Percentiles rank a stretch among this genome's conserved stretches.
Conservation (phyloP, 2,113 vertebrate genomes). For the Gopherus evgoodei region DNA sequence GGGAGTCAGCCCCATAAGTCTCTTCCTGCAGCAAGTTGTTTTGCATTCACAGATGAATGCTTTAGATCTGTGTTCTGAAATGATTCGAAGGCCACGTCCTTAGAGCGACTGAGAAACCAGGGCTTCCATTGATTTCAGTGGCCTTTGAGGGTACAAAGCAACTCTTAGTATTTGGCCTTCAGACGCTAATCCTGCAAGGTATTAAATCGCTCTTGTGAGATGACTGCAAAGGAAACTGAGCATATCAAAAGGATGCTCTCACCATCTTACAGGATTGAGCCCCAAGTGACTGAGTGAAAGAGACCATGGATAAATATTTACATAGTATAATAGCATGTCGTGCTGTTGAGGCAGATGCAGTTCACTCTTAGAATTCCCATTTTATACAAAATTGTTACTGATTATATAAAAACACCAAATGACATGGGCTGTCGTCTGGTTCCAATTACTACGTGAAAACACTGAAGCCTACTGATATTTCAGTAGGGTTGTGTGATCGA, state of each 20-base stretch:
- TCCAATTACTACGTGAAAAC: conserved; percentile 66
- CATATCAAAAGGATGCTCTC: neutral
- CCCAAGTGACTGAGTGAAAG: conserved; percentile 53
- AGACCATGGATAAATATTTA: conserved; percentile 68
- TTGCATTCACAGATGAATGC: neutral
- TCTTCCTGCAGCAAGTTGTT: neutral
- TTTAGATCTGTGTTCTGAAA: neutral
- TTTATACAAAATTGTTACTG: conserved; percentile 46
- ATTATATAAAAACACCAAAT: conserved; percentile 60
- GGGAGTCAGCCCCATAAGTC: neutral
- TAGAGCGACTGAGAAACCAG: neutral
- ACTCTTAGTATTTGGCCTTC: neutral
- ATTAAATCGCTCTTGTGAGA: neutral
- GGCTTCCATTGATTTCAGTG: neutral
- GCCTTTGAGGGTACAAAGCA: neutral
- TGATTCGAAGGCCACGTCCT: neutral
- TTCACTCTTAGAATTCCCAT: conserved; percentile 50
- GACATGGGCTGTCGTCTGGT: conserved; percentile 43
- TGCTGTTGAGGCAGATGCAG: conserved; percentile 63
- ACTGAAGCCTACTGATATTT: conserved; percentile 57
- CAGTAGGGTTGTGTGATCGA: conserved; percentile 41
- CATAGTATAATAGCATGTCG: conserved; percentile 55
- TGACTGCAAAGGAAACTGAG: neutral
- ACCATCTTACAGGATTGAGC: conserved; percentile 1
- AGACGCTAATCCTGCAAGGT: neutral